Conservation (phyloP, 2,797 vertebrate genomes). For the Chelon auratus region DNA sequence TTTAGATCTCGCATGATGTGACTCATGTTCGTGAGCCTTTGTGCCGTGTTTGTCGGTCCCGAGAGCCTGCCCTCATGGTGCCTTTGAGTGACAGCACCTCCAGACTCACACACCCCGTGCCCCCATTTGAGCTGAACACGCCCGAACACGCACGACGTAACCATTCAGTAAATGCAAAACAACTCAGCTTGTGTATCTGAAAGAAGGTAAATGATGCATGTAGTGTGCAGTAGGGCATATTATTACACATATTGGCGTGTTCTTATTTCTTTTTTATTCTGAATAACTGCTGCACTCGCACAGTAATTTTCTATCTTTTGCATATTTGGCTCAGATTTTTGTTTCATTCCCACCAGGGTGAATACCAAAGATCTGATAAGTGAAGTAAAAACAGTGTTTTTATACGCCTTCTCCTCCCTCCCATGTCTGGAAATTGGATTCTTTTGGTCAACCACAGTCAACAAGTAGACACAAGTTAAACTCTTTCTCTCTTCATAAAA, state of each 20-base stretch:
- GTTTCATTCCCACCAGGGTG: conserved; percentile 37
- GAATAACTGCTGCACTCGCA: not conserved
- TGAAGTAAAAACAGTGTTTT: conserved; percentile 61
- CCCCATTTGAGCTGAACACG: conserved; percentile 49
- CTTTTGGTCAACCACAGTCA: conserved; percentile 81
- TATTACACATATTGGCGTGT: conserved; percentile 7
- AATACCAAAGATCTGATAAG: conserved; percentile 67
- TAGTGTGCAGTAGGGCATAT: conserved; percentile 16
- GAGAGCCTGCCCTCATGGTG: conserved; percentile 51
- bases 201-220: conserved; percentile 47
- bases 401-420: conserved; percentile 51
- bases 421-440: conserved; percentile 73
- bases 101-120: conserved; percentile 46
- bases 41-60: conserved; percentile 34
- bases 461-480: conserved; percentile 78
- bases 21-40: conserved; percentile 33
- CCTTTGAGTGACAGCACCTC: conserved; percentile 64
- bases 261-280: conserved; percentile 15
- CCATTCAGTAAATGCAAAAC: conserved; percentile 50
- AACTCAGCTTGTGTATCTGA: conserved; percentile 40
- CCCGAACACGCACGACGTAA: conserved; percentile 50
- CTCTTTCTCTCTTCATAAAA: conserved; percentile 20
- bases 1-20: conserved; percentile 42
- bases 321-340: conserved; percentile 33
- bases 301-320: conserved; percentile 10